Base-by-base conservation (phyloP, 2,113 vertebrate genomes). In the Monarcha castaneiventris region DNA sequence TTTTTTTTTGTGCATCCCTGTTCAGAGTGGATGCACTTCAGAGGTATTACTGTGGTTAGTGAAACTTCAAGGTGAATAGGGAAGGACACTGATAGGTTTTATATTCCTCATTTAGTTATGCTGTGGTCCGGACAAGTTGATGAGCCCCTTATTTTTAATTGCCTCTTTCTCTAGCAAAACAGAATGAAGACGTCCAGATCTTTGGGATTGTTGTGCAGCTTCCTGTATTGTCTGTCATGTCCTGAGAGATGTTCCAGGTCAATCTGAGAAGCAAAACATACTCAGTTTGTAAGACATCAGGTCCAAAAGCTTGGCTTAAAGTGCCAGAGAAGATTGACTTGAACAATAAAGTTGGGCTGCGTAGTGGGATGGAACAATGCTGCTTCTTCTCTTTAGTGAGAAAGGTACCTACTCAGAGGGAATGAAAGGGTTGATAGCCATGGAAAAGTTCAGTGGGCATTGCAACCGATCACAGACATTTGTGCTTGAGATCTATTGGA, bases 311-410 rank as follows among this genome's bases (percentile, higher is more conserved):
- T 49, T 49, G 33, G 7, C 32, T 58, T 54, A 33, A 90, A 55
- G 8, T 71, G 29, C 14, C 6, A 19, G 4, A 78, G 39, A 54
- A 23, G 21, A 29, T 16, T 13, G 33, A 44, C 51, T 62, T 81
- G 59, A 81, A 39, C 43, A 26, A 3, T 69, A 1, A 71, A 55
- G 26, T 51, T 46, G 41, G 29, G 20, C 32, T 88, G 6, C 15
- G 2, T 14, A 27, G 46, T 22, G 26, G 11, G 16, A 7, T 46
- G 18, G 43, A 73, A 6, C 1, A 5, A 14, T 4, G 2, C 37
- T 88, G 59, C 33, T 59, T 23, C 4, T 61, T 61, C 17, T 2
- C 23, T 46, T 54, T 32, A 55, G 33, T 77, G 63, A 58, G 48
- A 48, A 52, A 52, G 37, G 35, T 58, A 5, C 6, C 8, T 18